These are phyloP conservation scores for Stratiomys singularior DNA, from an alignment of 2,888 invertebrate genomes.

Conservation along the genomic window DNA sequence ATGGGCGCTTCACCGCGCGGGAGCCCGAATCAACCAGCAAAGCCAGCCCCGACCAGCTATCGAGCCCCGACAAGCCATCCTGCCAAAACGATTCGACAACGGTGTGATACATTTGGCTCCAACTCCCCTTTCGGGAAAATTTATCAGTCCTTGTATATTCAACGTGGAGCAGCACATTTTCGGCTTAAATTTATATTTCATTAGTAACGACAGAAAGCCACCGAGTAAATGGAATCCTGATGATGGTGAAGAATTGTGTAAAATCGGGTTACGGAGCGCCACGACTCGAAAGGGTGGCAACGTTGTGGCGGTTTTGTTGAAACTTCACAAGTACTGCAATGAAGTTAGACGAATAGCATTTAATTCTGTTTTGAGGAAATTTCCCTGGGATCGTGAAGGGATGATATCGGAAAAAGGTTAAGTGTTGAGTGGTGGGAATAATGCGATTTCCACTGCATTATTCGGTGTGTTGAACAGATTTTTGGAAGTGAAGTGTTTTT, in stretches of 20 bases:
- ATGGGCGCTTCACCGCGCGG: neutral
- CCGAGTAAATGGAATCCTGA: conserved; percentile 30
- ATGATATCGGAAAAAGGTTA: neutral
- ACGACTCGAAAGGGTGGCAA: conserved; percentile 3
- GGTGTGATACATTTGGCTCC: neutral
- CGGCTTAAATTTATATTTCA: conserved; percentile 45
- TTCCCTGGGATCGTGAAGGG: neutral
- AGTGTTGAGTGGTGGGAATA: neutral
- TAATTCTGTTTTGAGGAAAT: conserved; percentile 22
- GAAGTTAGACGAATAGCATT: conserved; percentile 20
- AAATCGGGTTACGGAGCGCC: neutral
- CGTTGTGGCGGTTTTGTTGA: conserved; percentile 26
- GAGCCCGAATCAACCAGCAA: too few species aligned
- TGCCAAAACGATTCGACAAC: neutral
- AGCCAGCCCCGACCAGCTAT: neutral
- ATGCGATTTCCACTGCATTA: neutral
- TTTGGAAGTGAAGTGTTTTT: neutral
- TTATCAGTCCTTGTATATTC: neutral
- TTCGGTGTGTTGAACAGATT: neutral
- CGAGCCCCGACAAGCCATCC: neutral
- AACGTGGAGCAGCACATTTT: neutral
- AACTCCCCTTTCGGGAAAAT: conserved; percentile 6
- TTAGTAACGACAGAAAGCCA: conserved; percentile 33
- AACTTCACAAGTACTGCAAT: conserved; percentile 11
- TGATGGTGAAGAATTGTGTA: conserved; percentile 19